phyloP scores from a whole-genome alignment of 2,888 invertebrate genomes.

The Epinotia nisella region DNA sequence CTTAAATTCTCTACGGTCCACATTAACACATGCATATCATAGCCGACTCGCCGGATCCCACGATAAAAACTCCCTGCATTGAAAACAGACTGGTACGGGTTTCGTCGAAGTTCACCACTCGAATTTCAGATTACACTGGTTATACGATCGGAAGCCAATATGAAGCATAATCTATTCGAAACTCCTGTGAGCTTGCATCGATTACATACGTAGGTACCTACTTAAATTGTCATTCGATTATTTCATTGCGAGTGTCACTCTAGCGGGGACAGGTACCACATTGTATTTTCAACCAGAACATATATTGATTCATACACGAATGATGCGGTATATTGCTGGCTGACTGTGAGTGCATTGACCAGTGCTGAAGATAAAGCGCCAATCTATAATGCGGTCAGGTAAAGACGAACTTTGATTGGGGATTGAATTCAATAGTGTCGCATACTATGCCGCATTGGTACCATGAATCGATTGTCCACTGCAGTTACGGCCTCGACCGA shows the following conservation, averaged over 20 bases:
- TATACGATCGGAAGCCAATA: slow-evolving; percentile 59
- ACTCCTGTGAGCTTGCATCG: slow-evolving; percentile 53
- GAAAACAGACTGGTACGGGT: slow-evolving; percentile 38
- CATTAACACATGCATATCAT: slow-evolving; percentile 9
- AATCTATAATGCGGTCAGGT: slow-evolving; percentile 55
- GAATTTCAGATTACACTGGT: slow-evolving; percentile 48
- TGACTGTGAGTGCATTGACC: neutral
- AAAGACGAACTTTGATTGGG: slow-evolving; percentile 60
- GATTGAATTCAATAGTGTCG: slow-evolving; percentile 72
- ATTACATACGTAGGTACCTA: slow-evolving; percentile 54
- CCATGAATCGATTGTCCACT: slow-evolving; percentile 80
- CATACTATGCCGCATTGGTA: slow-evolving; percentile 78
- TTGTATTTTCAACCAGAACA: slow-evolving; percentile 49
- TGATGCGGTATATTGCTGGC: slow-evolving; percentile 27
- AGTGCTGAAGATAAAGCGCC: slow-evolving; percentile 46
- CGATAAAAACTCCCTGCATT: slow-evolving; percentile 46
- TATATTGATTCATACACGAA: slow-evolving; percentile 48
- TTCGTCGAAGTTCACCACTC: slow-evolving; percentile 52
- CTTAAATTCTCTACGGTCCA: slow-evolving; percentile 26
- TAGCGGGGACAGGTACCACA: slow-evolving; percentile 56
- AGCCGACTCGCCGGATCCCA: slow-evolving; percentile 19
- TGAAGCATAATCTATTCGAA: slow-evolving; percentile 54
- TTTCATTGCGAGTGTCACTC: slow-evolving; percentile 56
- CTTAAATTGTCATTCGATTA: slow-evolving; percentile 65
- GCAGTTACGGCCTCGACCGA: slow-evolving; percentile 79